Evolutionary conservation across 2,113 vertebrate species (phyloP), one percentile per base, ranked within the genome.

Genomic region (Sinocyclocheilus anshuiensis): DNA sequence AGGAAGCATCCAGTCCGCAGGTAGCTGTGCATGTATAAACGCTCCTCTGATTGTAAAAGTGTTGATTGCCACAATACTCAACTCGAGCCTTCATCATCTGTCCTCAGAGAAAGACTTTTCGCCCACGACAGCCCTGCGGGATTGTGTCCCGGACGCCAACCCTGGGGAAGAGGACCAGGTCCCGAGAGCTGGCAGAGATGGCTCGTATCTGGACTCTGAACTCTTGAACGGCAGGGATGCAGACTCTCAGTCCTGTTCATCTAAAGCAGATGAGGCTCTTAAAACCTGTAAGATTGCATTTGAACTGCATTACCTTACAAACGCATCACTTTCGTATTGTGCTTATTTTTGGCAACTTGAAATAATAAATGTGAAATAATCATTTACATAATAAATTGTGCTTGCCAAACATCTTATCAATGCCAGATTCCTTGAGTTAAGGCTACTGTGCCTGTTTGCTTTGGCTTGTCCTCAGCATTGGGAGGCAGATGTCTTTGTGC

Each of bases 1-100:
- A 11, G 89, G 94, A 89, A 94, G 93, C 84, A 92, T 94, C 3
- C 96, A 95, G 63, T 96, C 95, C 48, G 92, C 96, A 95, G 97
- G 98, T 98, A 91, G 86, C 87, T 3, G 6, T 6, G 48, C 55
- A 36, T 24, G 15, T 12, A 24, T 8, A 22, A 12, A 65, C 69
- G 20, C 8, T 18, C 13, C 63, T 2, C 33, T 33, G 24, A n/a
- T 26, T 45, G 15, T 39, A 18, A 20, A 65, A 42, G 53, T n/a
- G n/a, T 45, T 77, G 57, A 78, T 55, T 10, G 13, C 24, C 20
- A 16, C 45, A 20, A 48, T 84, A 20, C 67, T 4, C 13, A 82
- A 80, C 55, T 69, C 59, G 22, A 63, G 22, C 15, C 84, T 29
- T 42, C 48, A 85, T 84, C 84, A 77, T 15, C 8, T 83, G 24